Percentiles rank a stretch among this genome's conserved stretches.
Conservation (phyloP, 2,113 vertebrate genomes). For the Gymnocephalus cernua region DNA sequence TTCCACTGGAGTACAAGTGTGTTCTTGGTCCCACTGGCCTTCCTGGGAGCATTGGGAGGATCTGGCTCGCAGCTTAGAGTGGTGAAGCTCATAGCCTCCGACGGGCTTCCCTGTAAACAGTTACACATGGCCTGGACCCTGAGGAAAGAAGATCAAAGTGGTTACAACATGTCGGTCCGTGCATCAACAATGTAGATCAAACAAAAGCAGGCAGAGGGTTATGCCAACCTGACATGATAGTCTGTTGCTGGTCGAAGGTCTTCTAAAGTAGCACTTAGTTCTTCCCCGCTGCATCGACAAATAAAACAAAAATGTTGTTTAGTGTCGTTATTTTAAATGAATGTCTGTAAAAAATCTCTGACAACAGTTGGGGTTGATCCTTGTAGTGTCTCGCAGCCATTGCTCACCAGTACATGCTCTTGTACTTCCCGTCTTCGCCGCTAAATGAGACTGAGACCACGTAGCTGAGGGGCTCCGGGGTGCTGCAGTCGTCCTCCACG, state of each 20-base stretch:
- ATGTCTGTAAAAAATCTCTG: neutral
- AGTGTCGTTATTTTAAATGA: slow-evolving; percentile 1
- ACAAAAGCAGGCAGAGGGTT: neutral
- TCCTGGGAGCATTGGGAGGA: slow-evolving; percentile 90
- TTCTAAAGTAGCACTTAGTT: slow-evolving; percentile 91
- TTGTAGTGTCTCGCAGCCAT: neutral
- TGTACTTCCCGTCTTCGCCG: slow-evolving; percentile 94
- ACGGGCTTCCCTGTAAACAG: slow-evolving; percentile 90
- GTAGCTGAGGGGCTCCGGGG: slow-evolving; percentile 85
- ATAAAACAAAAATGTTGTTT: neutral
- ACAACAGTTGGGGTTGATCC: neutral
- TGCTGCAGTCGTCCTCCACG: slow-evolving; percentile 65
- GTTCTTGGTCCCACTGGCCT: slow-evolving; percentile 95
- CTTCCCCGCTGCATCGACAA: slow-evolving; percentile 86
- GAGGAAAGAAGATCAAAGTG: neutral
- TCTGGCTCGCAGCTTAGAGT: slow-evolving; percentile 95
- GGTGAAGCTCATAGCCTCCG: slow-evolving; percentile 92
- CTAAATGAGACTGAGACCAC: slow-evolving; percentile 90
- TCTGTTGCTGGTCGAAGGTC: slow-evolving; percentile 96
- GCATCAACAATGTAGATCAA: neutral
- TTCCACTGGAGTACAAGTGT: slow-evolving; percentile 95
- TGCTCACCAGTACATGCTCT: slow-evolving; percentile 88
- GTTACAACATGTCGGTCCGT: slow-evolving; percentile 12
- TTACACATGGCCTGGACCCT: slow-evolving; percentile 92
- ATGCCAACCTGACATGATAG: slow-evolving; percentile 93